phyloP scores from a whole-genome alignment of 2,888 invertebrate genomes.

The Maniola hyperantus region DNA sequence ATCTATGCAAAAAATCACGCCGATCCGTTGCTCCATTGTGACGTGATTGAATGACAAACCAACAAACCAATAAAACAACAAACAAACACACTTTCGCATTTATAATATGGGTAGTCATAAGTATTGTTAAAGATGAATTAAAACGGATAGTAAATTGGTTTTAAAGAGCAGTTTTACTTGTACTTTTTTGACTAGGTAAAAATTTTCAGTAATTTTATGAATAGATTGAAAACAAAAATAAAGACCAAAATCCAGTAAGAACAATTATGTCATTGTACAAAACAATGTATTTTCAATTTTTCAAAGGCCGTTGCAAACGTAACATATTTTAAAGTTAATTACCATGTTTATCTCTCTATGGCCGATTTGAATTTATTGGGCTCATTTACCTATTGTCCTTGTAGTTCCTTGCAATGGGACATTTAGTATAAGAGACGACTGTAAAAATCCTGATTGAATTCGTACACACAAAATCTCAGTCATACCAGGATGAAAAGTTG shows the following conservation, averaged over 20 bases:
- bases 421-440: conserved; percentile 11
- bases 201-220: too few relatives aligned
- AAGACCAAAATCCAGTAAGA: background rate
- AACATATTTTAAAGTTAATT: conserved; percentile 17
- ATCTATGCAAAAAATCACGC: too few relatives aligned
- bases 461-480: background rate
- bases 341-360: conserved; percentile 17
- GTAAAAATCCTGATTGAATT: background rate
- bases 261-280: background rate
- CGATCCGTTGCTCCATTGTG: too few relatives aligned
- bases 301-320: background rate
- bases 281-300: background rate
- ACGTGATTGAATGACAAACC: too few relatives aligned
- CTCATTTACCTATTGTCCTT: conserved; percentile 37
- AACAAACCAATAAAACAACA: too few relatives aligned
- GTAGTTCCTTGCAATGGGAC: conserved; percentile 30
- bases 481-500: background rate
- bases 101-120: too few relatives aligned
- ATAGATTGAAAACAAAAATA: too few relatives aligned
- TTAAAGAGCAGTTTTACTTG: too few relatives aligned
- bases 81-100: too few relatives aligned
- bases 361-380: conserved; percentile 18
- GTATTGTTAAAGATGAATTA: too few relatives aligned
- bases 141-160: too few relatives aligned
- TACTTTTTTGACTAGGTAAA: too few relatives aligned